These are phyloP conservation scores for Notodonta ziczac DNA, from an alignment of 2,888 invertebrate genomes.

Conservation along the genomic window DNA sequence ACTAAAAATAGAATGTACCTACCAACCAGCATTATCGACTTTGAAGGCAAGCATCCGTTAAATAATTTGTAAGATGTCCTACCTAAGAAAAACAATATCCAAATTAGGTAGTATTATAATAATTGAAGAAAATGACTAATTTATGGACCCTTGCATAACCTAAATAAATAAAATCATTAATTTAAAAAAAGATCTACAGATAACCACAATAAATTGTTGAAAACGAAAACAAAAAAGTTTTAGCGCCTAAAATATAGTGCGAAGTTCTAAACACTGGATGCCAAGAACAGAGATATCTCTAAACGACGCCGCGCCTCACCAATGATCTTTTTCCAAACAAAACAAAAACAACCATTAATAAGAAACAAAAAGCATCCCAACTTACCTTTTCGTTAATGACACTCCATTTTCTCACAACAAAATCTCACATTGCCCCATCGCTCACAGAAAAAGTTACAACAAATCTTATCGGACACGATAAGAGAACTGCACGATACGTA, in stretches of 20 bases:
- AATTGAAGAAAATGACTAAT: too few relatives aligned
- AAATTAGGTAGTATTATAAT: too few relatives aligned
- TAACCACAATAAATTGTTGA: too few relatives aligned
- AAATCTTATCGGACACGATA: slow-evolving; percentile 51
- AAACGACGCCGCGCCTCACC: slow-evolving; percentile 8
- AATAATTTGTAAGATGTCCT: background rate
- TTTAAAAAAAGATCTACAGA: too few relatives aligned
- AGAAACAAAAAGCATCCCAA: slow-evolving; percentile 49
- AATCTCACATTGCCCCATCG: slow-evolving; percentile 51
- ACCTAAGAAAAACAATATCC: too few relatives aligned
- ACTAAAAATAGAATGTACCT: background rate
- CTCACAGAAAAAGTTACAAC: slow-evolving; percentile 49
- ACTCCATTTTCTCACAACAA: slow-evolving; percentile 66
- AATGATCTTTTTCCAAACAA: slow-evolving; percentile 27
- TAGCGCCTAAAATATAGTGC: background rate
- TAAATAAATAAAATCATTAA: too few relatives aligned
- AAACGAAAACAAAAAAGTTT: background rate
- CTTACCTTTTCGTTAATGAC: slow-evolving; percentile 72
- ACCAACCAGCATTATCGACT: background rate
- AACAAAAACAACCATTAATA: slow-evolving; percentile 57
- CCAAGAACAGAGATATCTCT: slow-evolving; percentile 9
- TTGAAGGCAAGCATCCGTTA: background rate
- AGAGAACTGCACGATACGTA: slow-evolving; percentile 42
- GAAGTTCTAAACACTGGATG: slow-evolving; percentile 4
- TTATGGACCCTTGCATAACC: too few relatives aligned